Evolutionary conservation across 2,113 vertebrate species (phyloP).

Genomic region (Ciconia boyciana): DNA sequence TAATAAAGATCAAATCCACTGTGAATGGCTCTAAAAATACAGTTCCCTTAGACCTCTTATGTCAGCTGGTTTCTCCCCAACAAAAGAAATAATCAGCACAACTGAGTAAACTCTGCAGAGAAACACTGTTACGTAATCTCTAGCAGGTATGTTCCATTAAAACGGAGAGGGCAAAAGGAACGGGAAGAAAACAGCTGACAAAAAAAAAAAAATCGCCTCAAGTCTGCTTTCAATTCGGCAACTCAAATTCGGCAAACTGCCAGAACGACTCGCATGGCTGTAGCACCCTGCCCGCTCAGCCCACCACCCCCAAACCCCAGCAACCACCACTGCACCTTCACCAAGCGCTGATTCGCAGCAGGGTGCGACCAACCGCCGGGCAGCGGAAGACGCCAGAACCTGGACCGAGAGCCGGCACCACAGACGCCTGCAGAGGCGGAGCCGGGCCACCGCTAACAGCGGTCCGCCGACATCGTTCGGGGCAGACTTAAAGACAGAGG

Average conservation of each 20-base stretch:
- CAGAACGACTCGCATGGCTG: not conserved
- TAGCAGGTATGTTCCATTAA: too few species aligned
- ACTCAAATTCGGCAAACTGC: not conserved
- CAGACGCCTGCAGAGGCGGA: not conserved
- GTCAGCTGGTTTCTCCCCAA: not conserved
- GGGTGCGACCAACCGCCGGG: too few species aligned
- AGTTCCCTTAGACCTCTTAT: not conserved
- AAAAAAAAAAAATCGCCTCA: rapidly evolving
- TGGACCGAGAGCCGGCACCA: rapidly evolving
- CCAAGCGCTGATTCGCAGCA: rapidly evolving
- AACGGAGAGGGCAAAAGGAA: not conserved
- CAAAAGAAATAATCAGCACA: too few species aligned
- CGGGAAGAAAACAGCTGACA: not conserved
- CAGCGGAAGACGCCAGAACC: too few species aligned
- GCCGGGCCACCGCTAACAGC: not conserved
- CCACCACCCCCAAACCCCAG: not conserved
- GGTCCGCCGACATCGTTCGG: rapidly evolving
- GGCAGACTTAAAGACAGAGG: too few species aligned
- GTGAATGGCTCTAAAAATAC: not conserved
- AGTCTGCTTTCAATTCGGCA: not conserved
- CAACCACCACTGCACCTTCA: not conserved
- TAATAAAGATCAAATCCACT: not conserved
- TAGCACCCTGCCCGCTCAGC: not conserved
- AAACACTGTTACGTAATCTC: not conserved
- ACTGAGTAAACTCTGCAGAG: not conserved